Evolutionary conservation across 1,140 invertebrate genomes (phyloP).

Genomic region (Drosophila melanica): DNA sequence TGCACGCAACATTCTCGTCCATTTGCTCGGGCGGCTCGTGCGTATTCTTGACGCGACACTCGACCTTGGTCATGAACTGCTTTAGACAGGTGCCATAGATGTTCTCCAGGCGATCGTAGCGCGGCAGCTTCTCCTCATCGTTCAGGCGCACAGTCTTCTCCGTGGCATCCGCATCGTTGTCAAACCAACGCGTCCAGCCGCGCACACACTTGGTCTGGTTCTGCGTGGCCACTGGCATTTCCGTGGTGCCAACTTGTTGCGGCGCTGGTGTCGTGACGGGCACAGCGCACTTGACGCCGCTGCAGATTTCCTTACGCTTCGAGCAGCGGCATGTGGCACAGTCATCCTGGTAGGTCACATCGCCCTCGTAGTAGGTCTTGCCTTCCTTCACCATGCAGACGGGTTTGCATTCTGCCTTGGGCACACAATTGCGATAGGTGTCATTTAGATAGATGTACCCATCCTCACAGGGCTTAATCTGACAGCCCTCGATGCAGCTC

Average conservation of each 20-base stretch:
- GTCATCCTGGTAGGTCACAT: constrained; percentile 88
- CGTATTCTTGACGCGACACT: constrained; percentile 88
- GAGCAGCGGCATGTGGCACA: constrained; percentile 91
- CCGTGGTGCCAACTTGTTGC: constrained; percentile 50
- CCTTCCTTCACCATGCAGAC: constrained; percentile 88
- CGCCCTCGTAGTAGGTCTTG: constrained; percentile 89
- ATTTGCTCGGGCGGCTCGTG: constrained; percentile 88
- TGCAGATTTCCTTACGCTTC: constrained; percentile 88
- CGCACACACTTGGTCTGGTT: constrained; percentile 85
- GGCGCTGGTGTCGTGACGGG: constrained; percentile 53
- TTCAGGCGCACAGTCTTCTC: constrained; percentile 74
- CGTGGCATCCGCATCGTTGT: constrained; percentile 85
- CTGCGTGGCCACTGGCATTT: constrained; percentile 46
- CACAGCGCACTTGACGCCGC: constrained; percentile 87
- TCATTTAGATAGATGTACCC: constrained; percentile 89
- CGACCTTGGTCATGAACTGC: constrained; percentile 88
- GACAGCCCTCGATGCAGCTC: constrained; percentile 89
- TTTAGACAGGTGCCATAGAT: constrained; percentile 69
- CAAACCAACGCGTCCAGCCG: constrained; percentile 92
- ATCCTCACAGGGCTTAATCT: constrained; percentile 88
- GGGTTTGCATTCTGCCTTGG: constrained; percentile 88
- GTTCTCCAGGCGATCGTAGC: constrained; percentile 72
- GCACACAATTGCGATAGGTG: constrained; percentile 89
- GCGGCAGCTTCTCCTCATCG: constrained; percentile 76
- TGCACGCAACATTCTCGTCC: constrained; percentile 90